These are phyloP conservation scores for Ormyrus pomaceus DNA, from an alignment of 2,888 invertebrate genomes.

Conservation along the genomic window DNA sequence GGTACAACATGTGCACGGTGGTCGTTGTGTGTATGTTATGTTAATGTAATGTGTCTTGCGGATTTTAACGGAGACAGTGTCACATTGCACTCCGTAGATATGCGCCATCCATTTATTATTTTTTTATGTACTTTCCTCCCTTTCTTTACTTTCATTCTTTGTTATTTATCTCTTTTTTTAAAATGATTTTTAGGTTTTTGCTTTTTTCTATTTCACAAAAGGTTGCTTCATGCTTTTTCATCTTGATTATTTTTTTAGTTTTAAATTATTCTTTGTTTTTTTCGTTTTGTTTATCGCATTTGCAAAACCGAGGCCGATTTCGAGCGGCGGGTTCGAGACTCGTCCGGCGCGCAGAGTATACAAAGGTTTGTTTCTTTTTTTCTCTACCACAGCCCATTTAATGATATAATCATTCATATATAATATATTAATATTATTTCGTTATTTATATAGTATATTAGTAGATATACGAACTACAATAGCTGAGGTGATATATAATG, in stretches of 20 bases:
- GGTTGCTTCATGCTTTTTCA: conserved; percentile 1
- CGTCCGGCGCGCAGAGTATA: conserved; percentile 64
- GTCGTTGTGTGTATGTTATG: conserved; percentile 65
- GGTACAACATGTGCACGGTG: conserved; percentile 72
- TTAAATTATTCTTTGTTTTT: conserved; percentile 4
- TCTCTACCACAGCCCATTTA: conserved; percentile 74
- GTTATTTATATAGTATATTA: conserved; percentile 48
- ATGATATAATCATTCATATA: conserved; percentile 59
- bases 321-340: conserved; percentile 48
- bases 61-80: conserved; percentile 47
- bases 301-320: conserved; percentile 35
- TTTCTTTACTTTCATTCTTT: conserved; percentile 46
- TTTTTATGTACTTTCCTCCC: conserved; percentile 22
- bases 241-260: conserved; percentile 26
- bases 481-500: conserved; percentile 51
- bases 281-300: conserved; percentile 19
- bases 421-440: conserved; percentile 60
- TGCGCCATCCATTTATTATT: conserved; percentile 51
- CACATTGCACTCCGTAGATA: conserved; percentile 57
- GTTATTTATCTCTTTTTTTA: conserved; percentile 12
- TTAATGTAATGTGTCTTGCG: conserved; percentile 15
- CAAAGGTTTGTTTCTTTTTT: conserved; percentile 63
- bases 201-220: conserved; percentile 19
- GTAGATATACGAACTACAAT: conserved; percentile 54
- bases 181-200: conserved; percentile 9